These are phyloP conservation scores for Pentalonia nigronervosa DNA, from an alignment of 1,140 invertebrate species.

Conservation along the genomic window DNA sequence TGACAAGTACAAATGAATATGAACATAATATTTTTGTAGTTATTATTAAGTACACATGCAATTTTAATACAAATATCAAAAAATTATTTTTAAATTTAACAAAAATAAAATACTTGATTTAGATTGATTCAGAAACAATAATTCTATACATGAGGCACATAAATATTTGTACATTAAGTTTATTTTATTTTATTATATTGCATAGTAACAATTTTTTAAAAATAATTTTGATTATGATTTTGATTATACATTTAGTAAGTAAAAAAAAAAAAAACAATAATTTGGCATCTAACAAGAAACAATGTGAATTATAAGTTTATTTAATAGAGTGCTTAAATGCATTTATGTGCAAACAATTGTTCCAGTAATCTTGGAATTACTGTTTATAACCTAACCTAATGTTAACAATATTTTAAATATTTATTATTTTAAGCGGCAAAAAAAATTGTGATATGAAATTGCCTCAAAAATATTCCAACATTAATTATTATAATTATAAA, in stretches of 20 bases:
- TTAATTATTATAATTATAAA: too few relatives aligned
- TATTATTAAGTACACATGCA: background rate
- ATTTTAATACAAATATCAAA: background rate
- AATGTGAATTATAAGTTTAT: background rate
- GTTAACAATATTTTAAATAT: background rate
- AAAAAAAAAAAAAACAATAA: background rate
- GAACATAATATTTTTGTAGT: background rate
- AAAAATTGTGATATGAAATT: background rate
- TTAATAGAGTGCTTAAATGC: background rate
- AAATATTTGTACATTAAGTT: too few relatives aligned
- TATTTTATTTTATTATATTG: background rate
- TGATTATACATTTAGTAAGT: slow-evolving; percentile 17
- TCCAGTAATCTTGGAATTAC: background rate
- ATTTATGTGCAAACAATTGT: background rate
- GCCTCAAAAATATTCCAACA: too few relatives aligned
- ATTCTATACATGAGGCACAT: background rate
- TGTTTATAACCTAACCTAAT: background rate
- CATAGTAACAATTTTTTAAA: background rate
- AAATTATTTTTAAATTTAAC: background rate
- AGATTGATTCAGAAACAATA: background rate
- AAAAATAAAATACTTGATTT: background rate
- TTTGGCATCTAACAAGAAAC: slow-evolving; percentile 22
- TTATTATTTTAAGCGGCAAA: background rate
- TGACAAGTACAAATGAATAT: background rate
- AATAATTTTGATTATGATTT: slow-evolving; percentile 34